Evolutionary conservation across 2,797 vertebrate species (phyloP), one percentile per base, ranked within the genome.

Genomic region (Xiphorhynchus erythropygius): DNA sequence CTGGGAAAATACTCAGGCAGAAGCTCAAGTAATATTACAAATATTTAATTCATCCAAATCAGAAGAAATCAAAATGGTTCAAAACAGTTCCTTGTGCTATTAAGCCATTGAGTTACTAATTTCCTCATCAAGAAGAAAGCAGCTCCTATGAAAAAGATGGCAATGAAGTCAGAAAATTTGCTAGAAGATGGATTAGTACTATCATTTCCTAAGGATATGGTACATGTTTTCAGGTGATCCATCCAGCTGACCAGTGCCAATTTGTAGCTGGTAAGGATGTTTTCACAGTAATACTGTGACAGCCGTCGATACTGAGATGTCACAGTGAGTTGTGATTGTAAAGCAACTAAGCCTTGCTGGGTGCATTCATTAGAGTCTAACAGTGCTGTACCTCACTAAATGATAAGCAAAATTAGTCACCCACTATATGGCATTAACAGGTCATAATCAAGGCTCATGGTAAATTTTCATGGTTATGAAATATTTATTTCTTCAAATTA

Each of bases 291-390:
- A 5, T 65, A 53, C 13, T 32, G 9, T 33, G 37, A 33, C 9
- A 82, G 52, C 1, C 2, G 37, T 67, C 0, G 0, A 23, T 30
- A 21, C 13, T 14, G n/a, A 89, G 47, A 24, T 59, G 35, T 53
- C 78, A 70, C 0, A 15, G 14, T 44, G 52, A 3, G 4, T 46
- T 62, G 10, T 32, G 60, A 50, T 33, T 69, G 44, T 69, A 84
- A 49, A 71, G 44, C 5, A 79, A 5, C 39, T 44, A 22, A 62
- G 18, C 22, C 39, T 79, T 52, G 18, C 19, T 33, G 35, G 9
- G 37, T 59, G 35, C 17, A 28, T 39, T 80, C 15, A 21, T 37
- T 55, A 8, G n/a, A 82, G 42, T 18, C 22, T 39, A 47, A 47
- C 3, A 50, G 27, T 32, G 50, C 30, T 87, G 33, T 16, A 14